Conservation (phyloP, 2,113 vertebrate species). For the Ailuropoda melanoleuca region DNA sequence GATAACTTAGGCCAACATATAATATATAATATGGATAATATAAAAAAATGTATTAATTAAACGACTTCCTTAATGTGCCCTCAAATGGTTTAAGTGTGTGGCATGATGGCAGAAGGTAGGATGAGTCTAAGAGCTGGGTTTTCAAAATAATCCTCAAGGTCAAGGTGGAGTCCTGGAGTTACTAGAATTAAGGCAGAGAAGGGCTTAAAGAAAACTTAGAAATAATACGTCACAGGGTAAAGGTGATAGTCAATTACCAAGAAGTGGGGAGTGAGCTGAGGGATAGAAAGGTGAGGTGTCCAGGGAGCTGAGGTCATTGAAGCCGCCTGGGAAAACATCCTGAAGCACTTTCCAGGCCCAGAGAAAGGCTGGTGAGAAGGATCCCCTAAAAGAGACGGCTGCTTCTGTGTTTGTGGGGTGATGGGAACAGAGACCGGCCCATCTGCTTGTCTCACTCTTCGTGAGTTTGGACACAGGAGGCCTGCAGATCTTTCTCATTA, state of each 20-base stretch:
- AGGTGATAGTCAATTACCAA: neutral
- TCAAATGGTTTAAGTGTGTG: neutral
- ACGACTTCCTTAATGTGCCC: neutral
- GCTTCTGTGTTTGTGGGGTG: too few species aligned
- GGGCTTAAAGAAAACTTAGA: neutral
- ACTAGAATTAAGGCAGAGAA: neutral
- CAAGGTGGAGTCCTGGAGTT: neutral
- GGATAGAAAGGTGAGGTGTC: neutral
- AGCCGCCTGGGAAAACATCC: neutral
- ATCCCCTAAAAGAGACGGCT: neutral
- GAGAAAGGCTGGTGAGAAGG: neutral
- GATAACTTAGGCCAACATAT: neutral
- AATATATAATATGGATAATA: neutral
- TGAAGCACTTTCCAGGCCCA: neutral
- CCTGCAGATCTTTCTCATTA: neutral
- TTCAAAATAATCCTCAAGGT: neutral
- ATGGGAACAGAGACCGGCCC: neutral
- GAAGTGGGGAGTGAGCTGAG: neutral
- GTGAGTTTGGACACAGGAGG: neutral
- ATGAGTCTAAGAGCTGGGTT: neutral
- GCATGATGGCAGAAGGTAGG: neutral
- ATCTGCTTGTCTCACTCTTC: neutral
- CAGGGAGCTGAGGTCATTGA: rapidly evolving
- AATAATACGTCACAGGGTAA: neutral
- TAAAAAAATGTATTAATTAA: neutral